Percentiles rank a stretch among this genome's conserved stretches.
These are phyloP conservation scores for Lordiphosa clarofinis DNA, from an alignment of 1,140 invertebrate species.

Conservation along the genomic window DNA sequence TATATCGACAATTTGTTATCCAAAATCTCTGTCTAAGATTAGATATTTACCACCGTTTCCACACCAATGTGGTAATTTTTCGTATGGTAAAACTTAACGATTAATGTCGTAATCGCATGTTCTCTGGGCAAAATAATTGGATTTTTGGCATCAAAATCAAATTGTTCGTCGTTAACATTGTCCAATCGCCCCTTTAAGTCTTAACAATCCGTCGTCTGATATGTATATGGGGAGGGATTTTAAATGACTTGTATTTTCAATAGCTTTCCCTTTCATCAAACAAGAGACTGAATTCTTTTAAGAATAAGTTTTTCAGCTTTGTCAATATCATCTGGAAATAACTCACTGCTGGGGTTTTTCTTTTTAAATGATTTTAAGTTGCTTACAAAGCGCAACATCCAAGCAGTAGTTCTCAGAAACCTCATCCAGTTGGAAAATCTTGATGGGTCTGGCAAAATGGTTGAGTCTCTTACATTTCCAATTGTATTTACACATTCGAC, in stretches of 20 bases:
- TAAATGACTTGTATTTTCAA: no score
- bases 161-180: slow-evolving; percentile 6
- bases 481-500: no score
- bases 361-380: neutral
- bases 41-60: slow-evolving; percentile 6
- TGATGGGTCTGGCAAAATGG: no score
- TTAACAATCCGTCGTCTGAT: no score
- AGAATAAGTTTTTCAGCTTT: slow-evolving; percentile 15
- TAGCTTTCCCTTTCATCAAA: neutral
- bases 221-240: no score
- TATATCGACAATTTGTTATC: no score
- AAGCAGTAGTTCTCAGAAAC: no score
- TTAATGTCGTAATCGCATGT: slow-evolving; percentile 2
- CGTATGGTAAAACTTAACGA: slow-evolving; percentile 30
- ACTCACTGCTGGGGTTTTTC: neutral
- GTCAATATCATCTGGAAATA: slow-evolving; percentile 2
- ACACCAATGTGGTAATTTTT: slow-evolving; percentile 22
- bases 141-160: slow-evolving; percentile 1
- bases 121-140: slow-evolving; percentile 1
- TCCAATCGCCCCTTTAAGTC: slow-evolving; percentile 11
- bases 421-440: no score
- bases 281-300: slow-evolving; percentile 3
- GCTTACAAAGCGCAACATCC: no score
- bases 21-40: no score
- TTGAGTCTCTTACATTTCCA: no score